Evolutionary conservation across 30 jellyfish, hydroid and myxozoan species (phyloP), one percentile per base, ranked within the genome.

Genomic region (Catostylus mosaicus): DNA sequence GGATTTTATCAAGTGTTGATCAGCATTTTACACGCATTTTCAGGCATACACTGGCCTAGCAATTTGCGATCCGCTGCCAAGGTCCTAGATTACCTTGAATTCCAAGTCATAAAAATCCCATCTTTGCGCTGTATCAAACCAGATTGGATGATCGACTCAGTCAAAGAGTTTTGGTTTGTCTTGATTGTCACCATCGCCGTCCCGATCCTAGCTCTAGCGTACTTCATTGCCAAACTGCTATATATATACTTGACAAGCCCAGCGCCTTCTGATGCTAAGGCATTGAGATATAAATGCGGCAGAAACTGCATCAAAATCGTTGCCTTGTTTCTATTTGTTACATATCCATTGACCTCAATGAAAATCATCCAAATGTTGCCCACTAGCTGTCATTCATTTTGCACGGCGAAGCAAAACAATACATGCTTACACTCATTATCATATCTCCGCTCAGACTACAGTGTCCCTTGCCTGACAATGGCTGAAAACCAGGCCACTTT

Each of bases 1-100:
- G 87, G 87, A 7, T 83, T 83, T 31, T 71, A 83, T 63, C 94
- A 83, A 43, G 71, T 61, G 20, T 37, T 83, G 75, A 24, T 32
- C 52, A 46, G 71, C 23, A 54, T 62, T 14, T 54, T 83, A 18
- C 31, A 30, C 19, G 82, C 78, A 1, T 64, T 70, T 16, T n/a
- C 72, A 18, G 19, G 26, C 47, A 52, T 83, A 4, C 51, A 36
- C 50, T 83, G 87, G 94, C 94, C 94, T 52, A 33, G 38, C 9
- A 26, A 78, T 19, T 1, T 83, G 24, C 24, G 27, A 43, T 20
- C 38, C 18, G 45, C 76, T 0, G 47, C 33, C 37, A 30, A 36
- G 26, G 24, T 52, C 10, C 54, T 68, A 37, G 19, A 71, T 9
- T 82, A 26, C 61, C 24, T 82, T 47, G 71, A 67, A 24, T 32